Percentiles rank a stretch among this genome's conserved stretches.
Evolutionary conservation across 2,888 invertebrate species (phyloP).

Genomic region (Exephanes ischioxanthus): DNA sequence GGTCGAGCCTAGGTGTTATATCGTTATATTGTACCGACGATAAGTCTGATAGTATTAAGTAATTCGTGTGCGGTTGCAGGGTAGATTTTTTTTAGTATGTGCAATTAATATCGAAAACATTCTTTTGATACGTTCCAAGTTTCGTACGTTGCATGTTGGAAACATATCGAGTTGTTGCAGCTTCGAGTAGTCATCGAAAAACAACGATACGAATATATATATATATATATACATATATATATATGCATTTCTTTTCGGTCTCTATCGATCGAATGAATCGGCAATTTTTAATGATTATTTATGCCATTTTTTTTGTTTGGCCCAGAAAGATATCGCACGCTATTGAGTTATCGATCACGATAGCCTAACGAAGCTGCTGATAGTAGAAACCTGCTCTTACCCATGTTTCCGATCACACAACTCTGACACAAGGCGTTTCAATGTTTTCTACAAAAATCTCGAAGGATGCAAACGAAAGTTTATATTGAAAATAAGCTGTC

Average conservation of each 20-base stretch:
- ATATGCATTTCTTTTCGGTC: not conserved
- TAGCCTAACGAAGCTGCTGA: conserved; percentile 24
- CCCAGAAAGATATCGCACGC: conserved; percentile 13
- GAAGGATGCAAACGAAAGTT: conserved; percentile 34
- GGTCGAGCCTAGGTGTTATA: conserved; percentile 25
- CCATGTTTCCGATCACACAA: conserved; percentile 2
- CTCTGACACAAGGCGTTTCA: conserved; percentile 11
- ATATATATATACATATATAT: not conserved
- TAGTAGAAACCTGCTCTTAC: conserved; percentile 17
- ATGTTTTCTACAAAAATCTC: conserved; percentile 35
- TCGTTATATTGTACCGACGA: conserved; percentile 47
- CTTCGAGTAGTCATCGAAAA: conserved; percentile 1
- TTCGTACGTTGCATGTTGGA: conserved; percentile 16
- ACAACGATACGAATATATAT: conserved; percentile 30
- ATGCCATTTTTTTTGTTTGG: not conserved
- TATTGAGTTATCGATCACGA: conserved; percentile 5
- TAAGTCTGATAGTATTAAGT: conserved; percentile 66
- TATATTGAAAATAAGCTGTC: conserved; percentile 45
- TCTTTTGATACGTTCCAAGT: conserved; percentile 46
- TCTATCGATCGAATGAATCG: conserved; percentile 3
- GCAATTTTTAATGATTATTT: conserved; percentile 6
- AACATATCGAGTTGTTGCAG: conserved; percentile 37
- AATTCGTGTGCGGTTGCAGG: conserved; percentile 43
- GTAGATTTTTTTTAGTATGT: conserved; percentile 29
- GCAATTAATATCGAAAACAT: conserved; percentile 2